Conservation (phyloP, 2,888 invertebrate genomes). For the Adela reaumurella region DNA sequence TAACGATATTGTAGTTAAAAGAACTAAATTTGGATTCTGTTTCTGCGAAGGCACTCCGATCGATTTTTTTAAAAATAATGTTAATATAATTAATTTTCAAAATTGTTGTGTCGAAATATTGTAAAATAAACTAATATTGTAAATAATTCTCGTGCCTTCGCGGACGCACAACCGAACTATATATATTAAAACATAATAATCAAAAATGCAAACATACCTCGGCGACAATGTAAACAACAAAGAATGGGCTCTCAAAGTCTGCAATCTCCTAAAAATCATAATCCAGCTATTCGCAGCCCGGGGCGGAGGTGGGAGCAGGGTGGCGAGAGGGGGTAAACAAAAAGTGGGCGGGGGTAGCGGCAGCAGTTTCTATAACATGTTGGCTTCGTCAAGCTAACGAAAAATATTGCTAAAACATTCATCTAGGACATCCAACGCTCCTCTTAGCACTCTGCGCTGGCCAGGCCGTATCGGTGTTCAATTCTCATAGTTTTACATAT, state of each 20-base stretch:
- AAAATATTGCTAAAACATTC: slow-evolving; percentile 30
- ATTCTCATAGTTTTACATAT: no score
- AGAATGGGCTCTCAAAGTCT: slow-evolving; percentile 48
- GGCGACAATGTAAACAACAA: slow-evolving; percentile 59
- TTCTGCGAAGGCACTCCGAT: no score
- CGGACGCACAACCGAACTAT: slow-evolving; percentile 29
- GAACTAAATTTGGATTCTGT: no score
- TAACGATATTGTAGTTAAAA: no score
- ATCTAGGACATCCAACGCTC: slow-evolving; percentile 29
- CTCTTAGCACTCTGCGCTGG: background rate
- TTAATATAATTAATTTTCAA: no score
- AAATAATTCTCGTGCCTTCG: background rate
- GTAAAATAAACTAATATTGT: no score
- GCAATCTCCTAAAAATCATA: slow-evolving; percentile 56
- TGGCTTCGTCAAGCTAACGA: slow-evolving; percentile 55
- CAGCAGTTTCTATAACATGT: slow-evolving; percentile 53
- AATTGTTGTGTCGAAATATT: no score
- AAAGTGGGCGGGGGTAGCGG: slow-evolving; percentile 41
- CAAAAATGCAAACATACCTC: slow-evolving; percentile 29
- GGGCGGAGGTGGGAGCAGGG: background rate
- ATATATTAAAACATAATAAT: slow-evolving; percentile 27
- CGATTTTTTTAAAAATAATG: no score
- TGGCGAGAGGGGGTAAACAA: no score
- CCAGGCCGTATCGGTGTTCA: background rate
- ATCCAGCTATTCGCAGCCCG: slow-evolving; percentile 45